phyloP scores from a whole-genome alignment of 2,113 vertebrate species.

The Bolborhynchus lineola region DNA sequence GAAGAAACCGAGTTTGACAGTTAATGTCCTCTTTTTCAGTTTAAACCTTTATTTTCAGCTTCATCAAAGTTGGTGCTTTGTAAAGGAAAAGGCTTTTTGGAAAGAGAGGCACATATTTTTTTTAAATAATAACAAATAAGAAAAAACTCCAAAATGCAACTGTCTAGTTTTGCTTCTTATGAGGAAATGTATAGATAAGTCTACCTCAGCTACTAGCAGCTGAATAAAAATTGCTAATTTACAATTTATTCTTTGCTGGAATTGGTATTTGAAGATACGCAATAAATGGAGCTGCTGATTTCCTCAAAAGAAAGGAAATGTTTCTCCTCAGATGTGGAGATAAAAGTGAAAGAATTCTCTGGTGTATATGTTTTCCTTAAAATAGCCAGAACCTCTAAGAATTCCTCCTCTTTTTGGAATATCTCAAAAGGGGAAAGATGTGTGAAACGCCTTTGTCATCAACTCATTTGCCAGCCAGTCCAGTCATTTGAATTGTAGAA shows the following conservation, averaged over 20 bases:
- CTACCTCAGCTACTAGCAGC: background rate
- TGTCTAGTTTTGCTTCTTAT: background rate
- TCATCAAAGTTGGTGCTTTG: background rate
- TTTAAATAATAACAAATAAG: background rate
- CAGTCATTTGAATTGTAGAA: background rate
- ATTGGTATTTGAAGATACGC: background rate
- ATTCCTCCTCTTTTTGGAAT: background rate
- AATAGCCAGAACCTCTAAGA: background rate
- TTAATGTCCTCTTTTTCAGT: background rate
- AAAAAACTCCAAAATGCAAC: background rate
- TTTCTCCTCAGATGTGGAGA: background rate
- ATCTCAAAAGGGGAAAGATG: background rate
- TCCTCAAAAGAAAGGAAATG: background rate
- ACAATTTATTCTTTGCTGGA: background rate
- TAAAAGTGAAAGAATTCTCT: background rate
- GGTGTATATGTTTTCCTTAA: background rate
- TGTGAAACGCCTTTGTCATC: background rate
- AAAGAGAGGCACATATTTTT: background rate
- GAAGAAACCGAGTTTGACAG: background rate
- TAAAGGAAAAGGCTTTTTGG: background rate
- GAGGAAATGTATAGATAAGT: background rate
- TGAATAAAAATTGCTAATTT: background rate
- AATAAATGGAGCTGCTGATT: background rate
- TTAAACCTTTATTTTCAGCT: background rate
- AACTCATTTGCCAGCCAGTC: background rate